Evolutionary conservation across 2,888 invertebrate species (phyloP), one percentile per base, ranked within the genome.

Genomic region (Synergus gifuensis): DNA sequence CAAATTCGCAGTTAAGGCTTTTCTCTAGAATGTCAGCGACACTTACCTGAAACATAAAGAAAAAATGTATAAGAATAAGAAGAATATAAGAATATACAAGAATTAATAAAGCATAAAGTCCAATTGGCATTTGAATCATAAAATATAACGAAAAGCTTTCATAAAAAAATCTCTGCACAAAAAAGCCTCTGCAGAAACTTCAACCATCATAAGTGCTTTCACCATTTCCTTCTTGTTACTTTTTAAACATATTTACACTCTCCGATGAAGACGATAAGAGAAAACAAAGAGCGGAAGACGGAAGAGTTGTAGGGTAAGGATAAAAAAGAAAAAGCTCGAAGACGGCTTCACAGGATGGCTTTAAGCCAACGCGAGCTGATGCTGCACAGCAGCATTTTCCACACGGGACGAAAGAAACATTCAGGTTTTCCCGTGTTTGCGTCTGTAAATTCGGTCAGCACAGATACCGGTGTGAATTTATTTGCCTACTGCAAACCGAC

Each of bases 381-480:
- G 49, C 54, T 73, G 54, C 60, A 76, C 40, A 76, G 60, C 58
- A 76, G 60, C 14, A 58, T 76, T 60, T 60, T 60, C 76, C 18
- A n/a, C 58, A 76, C 76, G 8, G 40, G 40, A 54, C 12, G 36
- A 76, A 62, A 16, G 44, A 77, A n/a, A 77, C 12, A n/a, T 42
- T 44, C 18, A 63, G 12, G 14, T 77, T 77, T 77, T 64, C 7
- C 49, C n/a, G 73, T 73, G 73, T 73, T 73, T 73, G 54, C 76
- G 79, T 76, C 73, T 76, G 76, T 78, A 81, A 80, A 83, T 81
- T 82, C 64, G 46, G 76, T 22, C 60, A 67, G 69, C 60, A 82
- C 64, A 77, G 80, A 81, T 79, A 82, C 78, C 78, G 83, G 83
- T 85, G 84, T 83, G 81, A 84, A 85, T 84, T 85, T 83, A 85